A percentile compares a stretch with the other conserved stretches of the same genome.
These are phyloP conservation scores for Macaca mulatta DNA, from an alignment of 2,113 vertebrate genomes.

Conservation along the genomic window DNA sequence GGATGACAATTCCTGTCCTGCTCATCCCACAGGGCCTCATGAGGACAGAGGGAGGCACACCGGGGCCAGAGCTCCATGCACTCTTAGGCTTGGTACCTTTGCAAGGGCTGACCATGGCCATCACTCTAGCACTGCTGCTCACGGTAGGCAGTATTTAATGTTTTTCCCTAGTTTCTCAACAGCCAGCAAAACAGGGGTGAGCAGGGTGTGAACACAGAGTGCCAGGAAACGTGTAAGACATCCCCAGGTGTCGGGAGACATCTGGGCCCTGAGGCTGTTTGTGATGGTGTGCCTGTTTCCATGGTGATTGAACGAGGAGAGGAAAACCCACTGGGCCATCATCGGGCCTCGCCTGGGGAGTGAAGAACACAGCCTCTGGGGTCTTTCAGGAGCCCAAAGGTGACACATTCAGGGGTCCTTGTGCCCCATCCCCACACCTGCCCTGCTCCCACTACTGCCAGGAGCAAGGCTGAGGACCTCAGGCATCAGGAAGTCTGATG, in stretches of 20 bases:
- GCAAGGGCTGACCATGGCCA: rapidly evolving
- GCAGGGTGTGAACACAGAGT: background rate
- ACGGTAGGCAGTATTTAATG: background rate
- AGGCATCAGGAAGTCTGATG: background rate
- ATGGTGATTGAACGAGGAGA: background rate
- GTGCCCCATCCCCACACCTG: too few relatives aligned
- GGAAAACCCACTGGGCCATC: background rate
- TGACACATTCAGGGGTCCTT: rapidly evolving
- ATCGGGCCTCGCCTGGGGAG: background rate
- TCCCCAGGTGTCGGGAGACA: background rate
- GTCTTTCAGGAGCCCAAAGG: background rate
- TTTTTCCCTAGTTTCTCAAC: background rate
- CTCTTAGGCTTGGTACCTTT: background rate
- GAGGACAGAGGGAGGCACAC: rapidly evolving
- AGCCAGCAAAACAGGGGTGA: background rate
- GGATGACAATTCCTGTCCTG: background rate
- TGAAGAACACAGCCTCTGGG: background rate
- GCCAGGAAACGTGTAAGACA: background rate
- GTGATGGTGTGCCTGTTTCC: background rate
- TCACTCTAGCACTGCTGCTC: rapidly evolving
- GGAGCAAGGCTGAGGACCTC: background rate
- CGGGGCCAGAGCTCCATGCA: rapidly evolving
- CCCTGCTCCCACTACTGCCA: background rate
- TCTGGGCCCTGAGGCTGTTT: background rate
- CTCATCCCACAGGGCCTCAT: background rate